phyloP scores from a whole-genome alignment of 2,113 vertebrate species.

The Gorsachius goisagi region DNA sequence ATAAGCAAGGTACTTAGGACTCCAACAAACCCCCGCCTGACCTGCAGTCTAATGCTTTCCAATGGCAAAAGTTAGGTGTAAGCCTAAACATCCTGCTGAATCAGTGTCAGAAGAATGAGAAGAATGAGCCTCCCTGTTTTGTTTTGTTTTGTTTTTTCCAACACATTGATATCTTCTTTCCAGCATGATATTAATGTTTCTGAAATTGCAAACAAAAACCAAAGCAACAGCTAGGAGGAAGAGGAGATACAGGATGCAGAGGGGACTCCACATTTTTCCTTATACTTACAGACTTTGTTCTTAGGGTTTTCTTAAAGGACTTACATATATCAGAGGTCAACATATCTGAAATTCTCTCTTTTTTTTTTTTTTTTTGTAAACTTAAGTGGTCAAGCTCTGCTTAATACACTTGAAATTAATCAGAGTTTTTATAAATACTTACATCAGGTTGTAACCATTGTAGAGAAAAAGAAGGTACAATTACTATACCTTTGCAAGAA shows the following conservation, averaged over 20 bases:
- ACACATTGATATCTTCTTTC: not conserved
- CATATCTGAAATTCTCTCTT: not conserved
- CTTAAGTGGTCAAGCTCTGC: not conserved
- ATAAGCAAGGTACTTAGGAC: not conserved
- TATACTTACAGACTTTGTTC: not conserved
- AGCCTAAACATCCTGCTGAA: not conserved
- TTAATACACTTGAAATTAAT: not conserved
- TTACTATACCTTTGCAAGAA: not conserved
- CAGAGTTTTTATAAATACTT: not conserved
- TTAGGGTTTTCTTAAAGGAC: not conserved
- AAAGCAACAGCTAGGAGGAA: not conserved
- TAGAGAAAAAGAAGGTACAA: not conserved
- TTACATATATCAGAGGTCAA: not conserved
- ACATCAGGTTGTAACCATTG: not conserved
- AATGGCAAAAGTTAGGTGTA: not conserved
- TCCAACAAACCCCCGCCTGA: not conserved
- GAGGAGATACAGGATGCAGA: not conserved
- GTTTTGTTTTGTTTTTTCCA: no score
- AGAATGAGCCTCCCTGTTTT: not conserved
- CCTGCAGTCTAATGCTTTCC: not conserved
- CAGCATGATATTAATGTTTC: not conserved
- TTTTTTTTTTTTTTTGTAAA: fast-evolving
- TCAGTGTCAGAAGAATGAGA: not conserved
- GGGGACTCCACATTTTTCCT: not conserved
- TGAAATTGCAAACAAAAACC: not conserved